Conservation (phyloP, 2,797 vertebrate species). For the Epinephelus coioides region DNA sequence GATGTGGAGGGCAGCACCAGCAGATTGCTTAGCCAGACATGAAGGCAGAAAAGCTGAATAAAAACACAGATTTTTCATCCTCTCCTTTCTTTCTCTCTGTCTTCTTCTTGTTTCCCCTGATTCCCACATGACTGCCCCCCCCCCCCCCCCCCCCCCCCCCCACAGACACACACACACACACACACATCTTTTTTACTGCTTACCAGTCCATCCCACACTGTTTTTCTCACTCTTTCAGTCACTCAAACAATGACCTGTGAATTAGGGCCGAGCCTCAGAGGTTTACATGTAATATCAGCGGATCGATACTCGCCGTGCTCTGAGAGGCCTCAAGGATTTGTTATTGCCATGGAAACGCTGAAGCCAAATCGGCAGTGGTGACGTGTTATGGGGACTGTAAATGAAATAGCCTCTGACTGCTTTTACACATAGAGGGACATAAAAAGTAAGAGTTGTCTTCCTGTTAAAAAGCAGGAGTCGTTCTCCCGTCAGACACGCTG, state of each 20-base stretch:
- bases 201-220: constrained; percentile 26
- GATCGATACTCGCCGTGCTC: constrained; percentile 57
- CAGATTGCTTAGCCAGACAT: constrained; percentile 85
- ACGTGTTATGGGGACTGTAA: constrained; percentile 34
- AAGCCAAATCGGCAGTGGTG: constrained; percentile 17
- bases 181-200: constrained; percentile 34
- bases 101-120: constrained; percentile 47
- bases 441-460: constrained; percentile 3
- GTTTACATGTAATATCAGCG: constrained; percentile 63
- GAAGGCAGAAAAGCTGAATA: constrained; percentile 80
- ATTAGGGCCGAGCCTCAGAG: constrained; percentile 52
- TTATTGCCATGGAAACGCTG: constrained; percentile 56
- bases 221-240: constrained; percentile 51
- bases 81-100: constrained; percentile 42
- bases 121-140: constrained; percentile 35
- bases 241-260: constrained; percentile 62
- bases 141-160: constrained; percentile 4
- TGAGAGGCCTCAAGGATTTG: constrained; percentile 29
- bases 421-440: constrained; percentile 14
- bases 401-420: constrained; percentile 28
- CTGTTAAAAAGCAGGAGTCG: background rate
- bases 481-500: background rate
- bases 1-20: constrained; percentile 76
- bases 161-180: background rate
- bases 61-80: constrained; percentile 68